Percentiles rank a stretch among this genome's conserved stretches.
Conservation (phyloP, 2,888 invertebrate genomes). For the Xanthorhoe spadicearia region DNA sequence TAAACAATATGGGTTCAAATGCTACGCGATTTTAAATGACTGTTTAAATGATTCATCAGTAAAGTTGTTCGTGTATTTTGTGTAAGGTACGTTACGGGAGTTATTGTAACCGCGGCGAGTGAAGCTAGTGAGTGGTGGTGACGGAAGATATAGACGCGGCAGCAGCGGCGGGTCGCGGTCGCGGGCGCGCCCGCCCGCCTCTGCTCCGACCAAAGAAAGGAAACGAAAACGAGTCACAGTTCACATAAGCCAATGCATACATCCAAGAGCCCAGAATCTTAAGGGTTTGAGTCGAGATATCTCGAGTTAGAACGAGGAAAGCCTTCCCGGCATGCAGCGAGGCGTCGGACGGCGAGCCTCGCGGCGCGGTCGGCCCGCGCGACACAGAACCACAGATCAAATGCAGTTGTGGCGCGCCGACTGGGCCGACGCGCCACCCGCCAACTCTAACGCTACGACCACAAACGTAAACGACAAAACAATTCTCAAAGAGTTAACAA, state of each 20-base stretch:
- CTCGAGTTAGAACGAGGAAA: slow-evolving; percentile 81
- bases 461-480: slow-evolving; percentile 79
- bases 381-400: slow-evolving; percentile 85
- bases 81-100: slow-evolving; percentile 49
- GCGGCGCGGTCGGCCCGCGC: slow-evolving; percentile 53
- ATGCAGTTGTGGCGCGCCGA: slow-evolving; percentile 80
- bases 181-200: slow-evolving; percentile 63
- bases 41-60: slow-evolving; percentile 4
- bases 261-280: slow-evolving; percentile 85
- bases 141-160: slow-evolving; percentile 80
- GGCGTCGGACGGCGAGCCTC: slow-evolving; percentile 70
- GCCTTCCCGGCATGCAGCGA: slow-evolving; percentile 81
- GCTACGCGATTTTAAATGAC: slow-evolving; percentile 2
- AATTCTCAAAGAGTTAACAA: slow-evolving; percentile 65
- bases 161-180: slow-evolving; percentile 72
- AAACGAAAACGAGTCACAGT: slow-evolving; percentile 85
- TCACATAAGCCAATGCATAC: slow-evolving; percentile 85
- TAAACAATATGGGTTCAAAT: slow-evolving; percentile 7
- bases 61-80: slow-evolving; percentile 48
- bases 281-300: slow-evolving; percentile 84
- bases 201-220: slow-evolving; percentile 80
- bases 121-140: slow-evolving; percentile 49
- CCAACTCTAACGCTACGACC: slow-evolving; percentile 81
- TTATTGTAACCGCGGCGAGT: slow-evolving; percentile 54
- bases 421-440: slow-evolving; percentile 75